A percentile compares a stretch with the other conserved stretches of the same genome.
Conservation (phyloP, 2,797 vertebrate genomes). For the Astyanax mexicanus region DNA sequence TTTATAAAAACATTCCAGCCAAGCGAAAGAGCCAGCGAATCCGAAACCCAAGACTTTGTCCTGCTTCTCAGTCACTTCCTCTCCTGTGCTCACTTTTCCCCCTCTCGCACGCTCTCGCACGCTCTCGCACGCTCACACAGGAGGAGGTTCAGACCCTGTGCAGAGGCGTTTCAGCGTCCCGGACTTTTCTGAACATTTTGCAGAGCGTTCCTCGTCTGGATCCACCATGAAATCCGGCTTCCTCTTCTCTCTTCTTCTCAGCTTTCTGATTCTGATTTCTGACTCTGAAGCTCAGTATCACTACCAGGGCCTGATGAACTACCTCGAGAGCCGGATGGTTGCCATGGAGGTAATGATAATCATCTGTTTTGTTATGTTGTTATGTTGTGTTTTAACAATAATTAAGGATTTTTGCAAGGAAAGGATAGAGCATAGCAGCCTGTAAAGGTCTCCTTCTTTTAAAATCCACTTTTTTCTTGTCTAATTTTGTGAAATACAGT, state of each 20-base stretch:
- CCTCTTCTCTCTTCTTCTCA: slow-evolving; percentile 74
- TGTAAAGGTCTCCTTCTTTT: too few species aligned
- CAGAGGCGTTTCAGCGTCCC: slow-evolving; percentile 21
- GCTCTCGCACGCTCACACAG: not conserved
- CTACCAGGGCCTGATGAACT: slow-evolving; percentile 93
- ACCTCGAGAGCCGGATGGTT: slow-evolving; percentile 90
- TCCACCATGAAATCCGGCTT: slow-evolving; percentile 75
- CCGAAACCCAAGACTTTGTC: slow-evolving; percentile 66
- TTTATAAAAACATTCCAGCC: slow-evolving; percentile 85
- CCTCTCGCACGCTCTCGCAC: not conserved
- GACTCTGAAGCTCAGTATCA: slow-evolving; percentile 82
- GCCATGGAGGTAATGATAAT: slow-evolving; percentile 87
- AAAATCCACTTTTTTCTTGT: too few species aligned
- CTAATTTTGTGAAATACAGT: too few species aligned
- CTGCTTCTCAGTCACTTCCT: slow-evolving; percentile 52
- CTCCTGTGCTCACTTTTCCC: slow-evolving; percentile 34
- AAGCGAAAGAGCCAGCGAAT: slow-evolving; percentile 71
- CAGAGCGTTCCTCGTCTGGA: slow-evolving; percentile 47
- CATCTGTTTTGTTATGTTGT: too few species aligned
- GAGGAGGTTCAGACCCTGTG: not conserved
- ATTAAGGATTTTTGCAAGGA: too few species aligned
- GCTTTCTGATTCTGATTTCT: slow-evolving; percentile 73
- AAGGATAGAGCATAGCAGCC: too few species aligned
- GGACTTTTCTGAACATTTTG: slow-evolving; percentile 43
- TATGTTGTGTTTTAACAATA: too few species aligned